Evolutionary conservation across 2,888 invertebrate species (phyloP).

Genomic region (Drosophila mimetica): DNA sequence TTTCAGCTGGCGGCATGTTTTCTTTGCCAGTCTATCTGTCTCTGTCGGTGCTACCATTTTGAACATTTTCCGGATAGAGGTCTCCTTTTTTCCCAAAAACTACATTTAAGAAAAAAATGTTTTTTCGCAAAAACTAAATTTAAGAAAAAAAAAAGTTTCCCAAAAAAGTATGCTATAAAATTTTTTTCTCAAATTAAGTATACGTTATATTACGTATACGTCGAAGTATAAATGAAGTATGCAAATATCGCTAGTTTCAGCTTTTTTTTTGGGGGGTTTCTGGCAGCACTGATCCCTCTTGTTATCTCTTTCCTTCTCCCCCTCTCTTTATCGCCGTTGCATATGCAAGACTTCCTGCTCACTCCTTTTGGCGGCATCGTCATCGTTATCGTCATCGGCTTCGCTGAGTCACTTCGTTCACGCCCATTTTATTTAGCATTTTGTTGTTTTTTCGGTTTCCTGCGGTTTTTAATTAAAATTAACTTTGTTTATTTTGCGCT

Average conservation of each 20-base stretch:
- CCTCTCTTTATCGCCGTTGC: conserved; percentile 50
- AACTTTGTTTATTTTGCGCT: conserved; percentile 80
- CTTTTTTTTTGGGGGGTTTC: background rate
- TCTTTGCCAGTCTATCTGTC: conserved; percentile 6
- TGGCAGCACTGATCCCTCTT: background rate
- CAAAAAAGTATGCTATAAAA: too few species aligned
- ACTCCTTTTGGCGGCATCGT: conserved; percentile 10
- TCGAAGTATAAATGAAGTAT: too few species aligned
- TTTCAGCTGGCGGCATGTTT: conserved; percentile 27
- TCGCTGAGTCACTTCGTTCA: conserved; percentile 32
- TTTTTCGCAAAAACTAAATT: too few species aligned
- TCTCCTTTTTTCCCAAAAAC: too few species aligned
- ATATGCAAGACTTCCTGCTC: conserved; percentile 55
- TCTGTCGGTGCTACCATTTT: conserved; percentile 15
- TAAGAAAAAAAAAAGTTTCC: too few species aligned
- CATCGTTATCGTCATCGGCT: conserved; percentile 39
- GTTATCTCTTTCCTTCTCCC: conserved; percentile 11
- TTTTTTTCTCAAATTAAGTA: too few species aligned
- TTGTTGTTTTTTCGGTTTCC: conserved; percentile 68
- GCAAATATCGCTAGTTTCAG: too few species aligned
- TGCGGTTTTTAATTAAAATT: conserved; percentile 80
- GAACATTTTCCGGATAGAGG: conserved; percentile 1
- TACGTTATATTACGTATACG: background rate
- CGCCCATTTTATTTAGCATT: conserved; percentile 77
- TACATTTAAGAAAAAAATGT: too few species aligned